Conservation (phyloP, 2,888 invertebrate genomes). For the Leptarthrus brevirostris region DNA sequence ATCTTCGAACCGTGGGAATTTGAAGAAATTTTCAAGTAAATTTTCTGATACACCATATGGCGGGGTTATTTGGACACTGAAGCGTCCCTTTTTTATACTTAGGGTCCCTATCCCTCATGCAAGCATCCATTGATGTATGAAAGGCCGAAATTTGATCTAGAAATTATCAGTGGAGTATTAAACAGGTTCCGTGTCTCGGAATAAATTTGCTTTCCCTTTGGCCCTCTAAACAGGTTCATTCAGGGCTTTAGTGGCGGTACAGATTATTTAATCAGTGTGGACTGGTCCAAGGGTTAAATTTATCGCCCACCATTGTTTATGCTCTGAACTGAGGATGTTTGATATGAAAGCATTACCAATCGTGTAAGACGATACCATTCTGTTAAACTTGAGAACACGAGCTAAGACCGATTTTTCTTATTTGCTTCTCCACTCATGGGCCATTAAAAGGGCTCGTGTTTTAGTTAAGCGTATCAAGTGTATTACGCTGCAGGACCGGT, state of each 20-base stretch:
- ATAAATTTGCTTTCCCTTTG: neutral
- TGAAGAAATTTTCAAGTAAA: conserved; percentile 27
- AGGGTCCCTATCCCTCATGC: conserved; percentile 25
- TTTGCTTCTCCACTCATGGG: neutral
- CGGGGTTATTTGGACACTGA: neutral
- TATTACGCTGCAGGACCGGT: conserved; percentile 7
- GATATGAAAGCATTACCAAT: conserved; percentile 16
- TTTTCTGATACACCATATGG: conserved; percentile 42
- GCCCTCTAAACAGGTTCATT: conserved; percentile 16
- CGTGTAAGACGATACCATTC: conserved; percentile 21
- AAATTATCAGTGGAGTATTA: conserved; percentile 38
- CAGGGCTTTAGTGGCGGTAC: neutral
- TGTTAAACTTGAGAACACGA: conserved; percentile 27
- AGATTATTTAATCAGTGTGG: conserved; percentile 37
- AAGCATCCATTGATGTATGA: conserved; percentile 38
- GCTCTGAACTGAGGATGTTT: neutral
- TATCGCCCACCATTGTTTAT: conserved; percentile 31
- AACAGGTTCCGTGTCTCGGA: conserved; percentile 34
- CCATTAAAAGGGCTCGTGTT: conserved; percentile 29
- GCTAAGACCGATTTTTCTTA: conserved; percentile 13
- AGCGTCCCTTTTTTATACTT: conserved; percentile 35
- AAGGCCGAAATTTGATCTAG: conserved; percentile 47
- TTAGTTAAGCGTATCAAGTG: conserved; percentile 15
- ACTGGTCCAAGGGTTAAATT: conserved; percentile 17
- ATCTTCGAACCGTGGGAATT: conserved; percentile 44